Conservation (phyloP, 2,888 invertebrate genomes). For the Falcaria lacertinaria region DNA sequence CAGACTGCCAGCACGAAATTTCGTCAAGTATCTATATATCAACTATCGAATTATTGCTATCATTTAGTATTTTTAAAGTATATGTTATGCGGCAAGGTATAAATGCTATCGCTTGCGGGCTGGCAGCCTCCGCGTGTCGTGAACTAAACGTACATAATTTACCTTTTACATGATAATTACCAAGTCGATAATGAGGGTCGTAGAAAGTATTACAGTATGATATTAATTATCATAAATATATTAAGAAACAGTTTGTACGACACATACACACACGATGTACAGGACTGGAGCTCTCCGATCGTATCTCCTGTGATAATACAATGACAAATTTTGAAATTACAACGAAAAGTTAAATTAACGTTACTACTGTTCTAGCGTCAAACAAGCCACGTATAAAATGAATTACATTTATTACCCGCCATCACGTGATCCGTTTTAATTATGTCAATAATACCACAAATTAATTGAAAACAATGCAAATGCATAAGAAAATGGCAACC, state of each 20-base stretch:
- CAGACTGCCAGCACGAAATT: constrained; percentile 44
- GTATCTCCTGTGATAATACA: not conserved
- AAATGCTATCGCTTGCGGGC: constrained; percentile 10
- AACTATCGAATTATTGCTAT: constrained; percentile 7
- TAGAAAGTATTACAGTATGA: constrained; percentile 28
- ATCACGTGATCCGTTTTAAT: not conserved
- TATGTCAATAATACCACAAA: too few species aligned
- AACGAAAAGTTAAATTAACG: too few species aligned
- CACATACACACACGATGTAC: constrained; percentile 26
- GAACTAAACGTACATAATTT: constrained; percentile 40
- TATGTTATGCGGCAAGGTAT: constrained; percentile 6
- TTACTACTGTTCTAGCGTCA: not conserved
- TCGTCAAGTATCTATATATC: constrained; percentile 4
- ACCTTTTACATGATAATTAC: constrained; percentile 46
- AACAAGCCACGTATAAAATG: not conserved
- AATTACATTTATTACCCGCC: not conserved
- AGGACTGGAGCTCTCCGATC: constrained; percentile 21
- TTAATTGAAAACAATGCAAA: too few species aligned
- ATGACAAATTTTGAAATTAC: too few species aligned
- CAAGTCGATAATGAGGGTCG: constrained; percentile 41
- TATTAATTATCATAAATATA: constrained; percentile 31
- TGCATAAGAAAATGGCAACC: too few species aligned
- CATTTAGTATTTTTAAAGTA: constrained; percentile 2
- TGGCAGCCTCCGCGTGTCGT: constrained; percentile 32
- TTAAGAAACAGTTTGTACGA: constrained; percentile 52